Percentiles rank a stretch among this genome's conserved stretches.
phyloP scores from a whole-genome alignment of 2,888 invertebrate genomes.

The Altica lythri region DNA sequence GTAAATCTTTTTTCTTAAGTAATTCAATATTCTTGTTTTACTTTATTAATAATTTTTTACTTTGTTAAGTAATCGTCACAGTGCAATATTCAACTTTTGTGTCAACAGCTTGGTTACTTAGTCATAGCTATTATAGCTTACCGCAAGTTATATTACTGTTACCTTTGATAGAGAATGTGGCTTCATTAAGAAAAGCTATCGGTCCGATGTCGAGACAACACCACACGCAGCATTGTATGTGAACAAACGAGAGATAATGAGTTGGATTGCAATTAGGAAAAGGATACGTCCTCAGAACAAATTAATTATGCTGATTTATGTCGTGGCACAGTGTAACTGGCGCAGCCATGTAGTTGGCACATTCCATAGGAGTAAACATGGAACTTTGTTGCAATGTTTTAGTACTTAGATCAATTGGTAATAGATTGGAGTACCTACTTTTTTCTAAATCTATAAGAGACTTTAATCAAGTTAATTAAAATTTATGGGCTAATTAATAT shows the following conservation, averaged over 20 bases:
- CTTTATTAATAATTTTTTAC: too few species aligned
- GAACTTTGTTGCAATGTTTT: conserved; percentile 7
- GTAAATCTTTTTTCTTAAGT: too few species aligned
- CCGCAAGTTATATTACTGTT: background rate
- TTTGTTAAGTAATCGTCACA: too few species aligned
- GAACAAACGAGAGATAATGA: conserved; percentile 26
- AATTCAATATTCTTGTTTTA: too few species aligned
- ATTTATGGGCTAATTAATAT: too few species aligned
- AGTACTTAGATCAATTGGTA: conserved; percentile 3
- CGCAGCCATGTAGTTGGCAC: conserved; percentile 5
- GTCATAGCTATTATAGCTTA: background rate
- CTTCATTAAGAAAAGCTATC: conserved; percentile 4
- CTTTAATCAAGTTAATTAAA: conserved; percentile 1
- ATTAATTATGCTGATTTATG: conserved; percentile 24
- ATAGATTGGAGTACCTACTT: background rate
- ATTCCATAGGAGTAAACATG: background rate
- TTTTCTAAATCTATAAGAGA: background rate
- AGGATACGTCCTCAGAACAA: conserved; percentile 26
- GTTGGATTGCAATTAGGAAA: conserved; percentile 29
- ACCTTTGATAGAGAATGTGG: background rate
- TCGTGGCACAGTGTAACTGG: conserved; percentile 1
- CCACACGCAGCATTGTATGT: conserved; percentile 19
- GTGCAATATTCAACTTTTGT: too few species aligned
- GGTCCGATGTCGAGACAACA: too few species aligned
- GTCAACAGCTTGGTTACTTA: background rate